A percentile compares a stretch with the other conserved stretches of the same genome.
phyloP scores from a whole-genome alignment of 2,113 vertebrate genomes.

The Sander lucioperca region DNA sequence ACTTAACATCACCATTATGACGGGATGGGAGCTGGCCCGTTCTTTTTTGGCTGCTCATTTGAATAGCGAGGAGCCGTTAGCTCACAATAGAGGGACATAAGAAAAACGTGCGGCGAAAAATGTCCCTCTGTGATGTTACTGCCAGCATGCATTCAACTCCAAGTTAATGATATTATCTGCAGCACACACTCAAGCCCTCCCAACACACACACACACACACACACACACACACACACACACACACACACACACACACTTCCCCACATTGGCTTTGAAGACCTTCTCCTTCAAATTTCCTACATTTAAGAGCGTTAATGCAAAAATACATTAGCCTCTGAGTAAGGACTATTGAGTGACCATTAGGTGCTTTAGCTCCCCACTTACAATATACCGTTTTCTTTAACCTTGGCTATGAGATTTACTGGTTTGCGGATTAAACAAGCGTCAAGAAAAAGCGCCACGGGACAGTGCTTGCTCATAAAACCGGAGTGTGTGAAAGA shows the following conservation, averaged over 20 bases:
- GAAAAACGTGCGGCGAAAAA: slow-evolving; percentile 58
- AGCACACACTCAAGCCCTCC: slow-evolving; percentile 9
- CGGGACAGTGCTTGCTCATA: slow-evolving; percentile 72
- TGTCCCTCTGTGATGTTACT: slow-evolving; percentile 60
- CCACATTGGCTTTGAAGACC: slow-evolving; percentile 26
- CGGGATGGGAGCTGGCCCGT: slow-evolving; percentile 62
- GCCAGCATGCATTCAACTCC: slow-evolving; percentile 45
- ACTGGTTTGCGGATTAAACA: slow-evolving; percentile 75
- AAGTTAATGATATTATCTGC: slow-evolving; percentile 51
- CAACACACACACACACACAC: neutral
- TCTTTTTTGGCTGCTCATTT: slow-evolving; percentile 47
- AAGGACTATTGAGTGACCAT: slow-evolving; percentile 58
- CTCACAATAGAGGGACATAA: slow-evolving; percentile 54
- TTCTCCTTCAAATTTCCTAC: slow-evolving; percentile 38
- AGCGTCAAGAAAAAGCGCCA: slow-evolving; percentile 73
- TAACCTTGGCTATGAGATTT: slow-evolving; percentile 78
- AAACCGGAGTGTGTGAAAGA: slow-evolving; percentile 67
- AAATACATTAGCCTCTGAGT: slow-evolving; percentile 49
- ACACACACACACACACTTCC: slow-evolving; percentile 4
- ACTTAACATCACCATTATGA: slow-evolving; percentile 79
- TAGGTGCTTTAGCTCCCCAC: slow-evolving; percentile 46
- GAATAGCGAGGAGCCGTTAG: slow-evolving; percentile 48
- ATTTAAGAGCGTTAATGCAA: slow-evolving; percentile 44
- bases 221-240: slow-evolving; percentile 19
- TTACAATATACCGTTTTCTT: slow-evolving; percentile 67